phyloP scores from a whole-genome alignment of 2,888 invertebrate species.

The Molanna angustata region DNA sequence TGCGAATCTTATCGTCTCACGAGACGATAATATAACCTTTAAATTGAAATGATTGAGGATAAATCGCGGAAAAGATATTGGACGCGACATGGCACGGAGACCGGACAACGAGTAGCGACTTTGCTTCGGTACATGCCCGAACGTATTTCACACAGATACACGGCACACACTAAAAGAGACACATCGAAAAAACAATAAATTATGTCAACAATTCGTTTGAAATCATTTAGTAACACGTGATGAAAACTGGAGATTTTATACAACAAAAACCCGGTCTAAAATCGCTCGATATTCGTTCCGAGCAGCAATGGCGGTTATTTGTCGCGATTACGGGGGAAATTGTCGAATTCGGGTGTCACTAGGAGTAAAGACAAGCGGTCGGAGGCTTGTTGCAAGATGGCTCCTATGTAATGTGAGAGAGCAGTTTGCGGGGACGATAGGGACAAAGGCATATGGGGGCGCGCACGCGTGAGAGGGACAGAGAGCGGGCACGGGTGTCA shows the following conservation, averaged over 20 bases:
- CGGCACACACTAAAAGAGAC: conserved; percentile 26
- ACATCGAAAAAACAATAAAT: conserved; percentile 30
- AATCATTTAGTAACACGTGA: conserved; percentile 22
- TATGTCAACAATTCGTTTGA: conserved; percentile 28
- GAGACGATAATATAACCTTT: too few species aligned
- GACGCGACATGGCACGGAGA: too few species aligned
- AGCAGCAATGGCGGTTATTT: conserved; percentile 27
- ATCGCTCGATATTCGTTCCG: conserved; percentile 12
- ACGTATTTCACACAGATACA: conserved; percentile 25
- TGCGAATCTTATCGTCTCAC: too few species aligned
- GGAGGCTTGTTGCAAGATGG: conserved; percentile 30
- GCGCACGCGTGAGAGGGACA: not conserved
- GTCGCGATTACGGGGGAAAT: conserved; percentile 28
- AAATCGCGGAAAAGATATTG: too few species aligned
- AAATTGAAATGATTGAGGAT: too few species aligned
- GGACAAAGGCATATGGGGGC: not conserved
- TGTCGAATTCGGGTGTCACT: conserved; percentile 29
- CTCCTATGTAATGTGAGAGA: conserved; percentile 29
- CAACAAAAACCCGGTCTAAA: conserved; percentile 8
- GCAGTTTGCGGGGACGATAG: conserved; percentile 16
- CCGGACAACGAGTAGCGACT: conserved; percentile 7
- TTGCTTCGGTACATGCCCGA: conserved; percentile 11
- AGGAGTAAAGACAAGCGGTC: conserved; percentile 28
- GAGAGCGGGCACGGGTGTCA: conserved; percentile 24
- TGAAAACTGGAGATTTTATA: conserved; percentile 1